phyloP scores from a whole-genome alignment of 2,888 invertebrate genomes.

The Pristionchus entomophagus region DNA sequence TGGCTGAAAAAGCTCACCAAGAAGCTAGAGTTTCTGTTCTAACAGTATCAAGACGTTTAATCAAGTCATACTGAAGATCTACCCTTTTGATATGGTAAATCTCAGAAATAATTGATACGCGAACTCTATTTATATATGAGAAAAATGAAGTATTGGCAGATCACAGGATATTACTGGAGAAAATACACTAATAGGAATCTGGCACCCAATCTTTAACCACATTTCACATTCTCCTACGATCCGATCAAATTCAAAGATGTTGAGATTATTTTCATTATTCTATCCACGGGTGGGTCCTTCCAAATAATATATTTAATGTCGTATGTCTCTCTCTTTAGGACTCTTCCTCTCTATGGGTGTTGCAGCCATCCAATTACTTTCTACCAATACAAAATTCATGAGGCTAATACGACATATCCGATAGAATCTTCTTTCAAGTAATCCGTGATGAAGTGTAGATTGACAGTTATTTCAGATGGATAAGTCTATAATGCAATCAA shows the following conservation, averaged over 20 bases:
- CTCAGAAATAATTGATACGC: too few relatives aligned
- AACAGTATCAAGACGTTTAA: background rate
- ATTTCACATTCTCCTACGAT: background rate
- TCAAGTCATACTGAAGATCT: slow-evolving; percentile 8
- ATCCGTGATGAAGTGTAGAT: too few relatives aligned
- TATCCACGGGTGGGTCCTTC: background rate
- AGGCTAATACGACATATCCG: too few relatives aligned
- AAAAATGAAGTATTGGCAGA: background rate
- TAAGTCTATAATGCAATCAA: slow-evolving; percentile 17
- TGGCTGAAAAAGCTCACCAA: too few relatives aligned
- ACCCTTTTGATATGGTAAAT: background rate
- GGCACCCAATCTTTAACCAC: background rate
- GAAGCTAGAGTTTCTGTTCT: too few relatives aligned
- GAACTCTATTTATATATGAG: background rate
- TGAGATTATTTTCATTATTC: background rate
- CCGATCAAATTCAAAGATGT: background rate
- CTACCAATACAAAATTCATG: background rate
- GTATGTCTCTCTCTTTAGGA: background rate
- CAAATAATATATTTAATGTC: too few relatives aligned
- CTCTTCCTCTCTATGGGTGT: background rate
- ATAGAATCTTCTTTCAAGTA: too few relatives aligned
- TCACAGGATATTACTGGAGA: background rate
- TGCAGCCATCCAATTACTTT: background rate
- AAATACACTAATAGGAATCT: background rate
- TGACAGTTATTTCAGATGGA: too few relatives aligned